Conservation (phyloP, 37 sponge, comb jelly and placozoan species). For the Axinella damicornis region DNA sequence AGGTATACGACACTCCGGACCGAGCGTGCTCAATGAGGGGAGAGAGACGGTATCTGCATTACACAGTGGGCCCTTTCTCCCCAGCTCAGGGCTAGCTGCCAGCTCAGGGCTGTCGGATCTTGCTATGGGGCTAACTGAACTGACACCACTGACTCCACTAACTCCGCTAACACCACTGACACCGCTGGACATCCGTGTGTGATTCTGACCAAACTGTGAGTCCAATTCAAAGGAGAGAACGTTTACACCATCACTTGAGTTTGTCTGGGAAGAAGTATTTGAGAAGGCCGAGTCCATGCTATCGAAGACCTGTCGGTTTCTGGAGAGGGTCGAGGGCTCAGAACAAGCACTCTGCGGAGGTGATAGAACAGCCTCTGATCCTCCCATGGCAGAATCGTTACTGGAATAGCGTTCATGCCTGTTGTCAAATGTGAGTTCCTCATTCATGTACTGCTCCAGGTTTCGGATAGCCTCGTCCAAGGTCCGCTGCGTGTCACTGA, state of each 20-base stretch:
- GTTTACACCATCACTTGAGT: constrained; percentile 51
- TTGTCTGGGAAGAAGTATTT: constrained; percentile 60
- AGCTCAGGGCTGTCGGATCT: constrained; percentile 13
- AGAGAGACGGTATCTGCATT: neutral
- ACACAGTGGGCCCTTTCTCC: constrained; percentile 6
- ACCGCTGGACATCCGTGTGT: constrained; percentile 47
- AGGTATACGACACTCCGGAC: neutral
- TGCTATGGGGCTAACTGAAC: neutral
- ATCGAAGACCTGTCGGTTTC: constrained; percentile 34
- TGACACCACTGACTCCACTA: neutral
- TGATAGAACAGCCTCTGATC: constrained; percentile 37
- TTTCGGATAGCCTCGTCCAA: constrained; percentile 53
- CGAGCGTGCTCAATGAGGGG: neutral
- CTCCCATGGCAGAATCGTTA: constrained; percentile 56
- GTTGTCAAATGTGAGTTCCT: neutral
- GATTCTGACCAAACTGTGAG: constrained; percentile 2
- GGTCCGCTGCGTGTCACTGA: constrained; percentile 33
- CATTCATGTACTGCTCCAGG: constrained; percentile 38
- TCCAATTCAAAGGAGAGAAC: constrained; percentile 49
- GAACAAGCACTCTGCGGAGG: constrained; percentile 21
- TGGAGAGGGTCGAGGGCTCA: constrained; percentile 37
- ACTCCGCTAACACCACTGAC: constrained; percentile 28
- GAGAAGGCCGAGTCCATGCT: constrained; percentile 70
- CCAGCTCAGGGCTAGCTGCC: neutral
- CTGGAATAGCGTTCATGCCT: constrained; percentile 21